phyloP scores from a whole-genome alignment of 2,113 vertebrate species.

The Amia ocellicauda region DNA sequence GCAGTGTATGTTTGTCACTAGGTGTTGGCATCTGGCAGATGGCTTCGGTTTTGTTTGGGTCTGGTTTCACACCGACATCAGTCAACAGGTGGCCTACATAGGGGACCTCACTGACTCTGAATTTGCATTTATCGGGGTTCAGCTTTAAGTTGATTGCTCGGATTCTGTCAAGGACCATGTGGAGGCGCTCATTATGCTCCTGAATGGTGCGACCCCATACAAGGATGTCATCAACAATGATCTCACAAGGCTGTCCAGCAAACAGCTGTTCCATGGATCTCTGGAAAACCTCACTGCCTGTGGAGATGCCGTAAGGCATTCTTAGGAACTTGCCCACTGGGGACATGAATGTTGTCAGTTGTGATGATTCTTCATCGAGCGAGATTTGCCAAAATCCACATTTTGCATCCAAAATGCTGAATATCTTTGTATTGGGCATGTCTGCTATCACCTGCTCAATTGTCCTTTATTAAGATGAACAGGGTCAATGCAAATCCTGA shows the following conservation, averaged over 20 bases:
- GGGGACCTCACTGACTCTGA: background rate
- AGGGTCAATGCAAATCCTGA: conserved; percentile 18
- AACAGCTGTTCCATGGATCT: conserved; percentile 17
- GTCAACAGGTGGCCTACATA: conserved; percentile 16
- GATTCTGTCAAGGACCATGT: conserved; percentile 1
- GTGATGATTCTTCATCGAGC: conserved; percentile 7
- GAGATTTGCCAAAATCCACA: conserved; percentile 18
- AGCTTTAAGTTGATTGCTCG: background rate
- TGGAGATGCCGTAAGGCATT: conserved; percentile 12
- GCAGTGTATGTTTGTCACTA: background rate
- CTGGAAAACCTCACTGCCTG: conserved; percentile 15
- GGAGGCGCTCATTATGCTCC: conserved; percentile 3
- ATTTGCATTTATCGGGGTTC: conserved; percentile 1
- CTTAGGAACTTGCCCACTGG: conserved; percentile 1
- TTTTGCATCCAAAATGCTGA: conserved; percentile 17
- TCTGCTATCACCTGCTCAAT: conserved; percentile 11
- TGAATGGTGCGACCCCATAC: conserved; percentile 4
- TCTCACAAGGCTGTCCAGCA: background rate
- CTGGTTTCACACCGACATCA: too few species aligned
- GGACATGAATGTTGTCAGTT: conserved; percentile 17
- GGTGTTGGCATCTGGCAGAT: background rate
- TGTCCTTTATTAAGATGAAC: conserved; percentile 24
- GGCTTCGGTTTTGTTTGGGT: too few species aligned
- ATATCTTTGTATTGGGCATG: conserved; percentile 8
- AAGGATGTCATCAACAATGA: too few species aligned